phyloP scores from a whole-genome alignment of 2,797 vertebrate species.

The Triplophysa bombifrons region DNA sequence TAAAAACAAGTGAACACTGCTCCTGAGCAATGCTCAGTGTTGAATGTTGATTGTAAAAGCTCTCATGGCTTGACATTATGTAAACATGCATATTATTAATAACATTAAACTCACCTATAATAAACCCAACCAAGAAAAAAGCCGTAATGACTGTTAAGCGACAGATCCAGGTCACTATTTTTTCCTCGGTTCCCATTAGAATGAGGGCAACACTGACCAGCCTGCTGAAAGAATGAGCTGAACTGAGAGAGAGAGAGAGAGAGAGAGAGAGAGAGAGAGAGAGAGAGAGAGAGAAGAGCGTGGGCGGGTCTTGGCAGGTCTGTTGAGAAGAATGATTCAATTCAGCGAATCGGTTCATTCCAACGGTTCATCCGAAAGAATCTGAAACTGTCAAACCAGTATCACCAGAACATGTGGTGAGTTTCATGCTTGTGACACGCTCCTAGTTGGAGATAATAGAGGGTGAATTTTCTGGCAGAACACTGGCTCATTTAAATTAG shows the following conservation, averaged over 20 bases:
- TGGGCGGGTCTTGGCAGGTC: background rate
- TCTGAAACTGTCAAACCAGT: background rate
- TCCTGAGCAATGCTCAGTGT: too few species aligned
- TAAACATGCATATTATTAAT: background rate
- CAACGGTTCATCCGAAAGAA: background rate
- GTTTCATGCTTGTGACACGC: too few species aligned
- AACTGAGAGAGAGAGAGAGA: background rate
- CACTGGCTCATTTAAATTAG: too few species aligned
- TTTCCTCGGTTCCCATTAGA: constrained; percentile 66
- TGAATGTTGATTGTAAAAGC: background rate
- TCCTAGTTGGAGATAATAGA: too few species aligned
- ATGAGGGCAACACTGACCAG: background rate
- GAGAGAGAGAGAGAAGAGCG: background rate
- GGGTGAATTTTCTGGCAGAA: too few species aligned
- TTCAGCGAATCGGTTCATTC: constrained; percentile 30
- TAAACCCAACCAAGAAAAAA: constrained; percentile 74
- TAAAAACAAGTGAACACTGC: too few species aligned
- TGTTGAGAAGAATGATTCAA: constrained; percentile 21
- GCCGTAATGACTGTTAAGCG: constrained; percentile 58
- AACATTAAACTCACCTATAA: constrained; percentile 70
- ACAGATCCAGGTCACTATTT: constrained; percentile 59
- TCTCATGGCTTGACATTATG: background rate
- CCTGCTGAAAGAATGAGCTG: background rate
- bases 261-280: constrained; percentile 6
- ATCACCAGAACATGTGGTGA: too few species aligned